Evolutionary conservation across 1,140 invertebrate genomes (phyloP), one percentile per base, ranked within the genome.

Genomic region (Eriosoma lanigerum): DNA sequence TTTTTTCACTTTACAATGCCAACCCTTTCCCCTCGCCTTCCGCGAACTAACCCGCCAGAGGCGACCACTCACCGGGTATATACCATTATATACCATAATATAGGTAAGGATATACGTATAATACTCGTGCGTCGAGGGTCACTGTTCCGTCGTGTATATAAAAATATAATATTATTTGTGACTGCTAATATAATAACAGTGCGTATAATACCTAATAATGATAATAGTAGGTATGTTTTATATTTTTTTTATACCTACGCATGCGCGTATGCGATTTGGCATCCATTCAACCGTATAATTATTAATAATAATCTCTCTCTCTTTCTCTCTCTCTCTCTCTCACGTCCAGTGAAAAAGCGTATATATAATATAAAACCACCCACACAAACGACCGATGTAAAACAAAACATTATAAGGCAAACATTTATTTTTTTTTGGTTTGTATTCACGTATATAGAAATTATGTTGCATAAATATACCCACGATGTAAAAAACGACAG

Each of bases 381-480:
- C 13, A 60, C 58, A 17, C 58, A 24, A 6, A 60, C n/a, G n/a
- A n/a, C n/a, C n/a, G n/a, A n/a, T n/a, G n/a, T n/a, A n/a, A n/a
- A n/a, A n/a, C n/a, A n/a, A n/a, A n/a, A n/a, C n/a, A 24, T 60
- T 60, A 29, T 15, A 60, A 60, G 26, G 26, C 58, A 60, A 60
- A 60, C 58, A 60, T 19, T 26, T 29, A 26, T 60, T 58, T 60
- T 60, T 6, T 15, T 52, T 52, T n/a, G n/a, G n/a, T n/a, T n/a
- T n/a, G n/a, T n/a, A n/a, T n/a, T n/a, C n/a, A n/a, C n/a, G n/a
- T n/a, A n/a, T n/a, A n/a, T n/a, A n/a, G n/a, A n/a, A n/a, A n/a
- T n/a, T n/a, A n/a, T n/a, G n/a, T n/a, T n/a, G n/a, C n/a, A n/a
- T n/a, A n/a, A 60, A 60, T 17, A 29, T 60, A 19, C 15, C 56